Evolutionary conservation across 1,140 invertebrate species (phyloP), one percentile per base, ranked within the genome.

Genomic region (Epicauta chinensis): DNA sequence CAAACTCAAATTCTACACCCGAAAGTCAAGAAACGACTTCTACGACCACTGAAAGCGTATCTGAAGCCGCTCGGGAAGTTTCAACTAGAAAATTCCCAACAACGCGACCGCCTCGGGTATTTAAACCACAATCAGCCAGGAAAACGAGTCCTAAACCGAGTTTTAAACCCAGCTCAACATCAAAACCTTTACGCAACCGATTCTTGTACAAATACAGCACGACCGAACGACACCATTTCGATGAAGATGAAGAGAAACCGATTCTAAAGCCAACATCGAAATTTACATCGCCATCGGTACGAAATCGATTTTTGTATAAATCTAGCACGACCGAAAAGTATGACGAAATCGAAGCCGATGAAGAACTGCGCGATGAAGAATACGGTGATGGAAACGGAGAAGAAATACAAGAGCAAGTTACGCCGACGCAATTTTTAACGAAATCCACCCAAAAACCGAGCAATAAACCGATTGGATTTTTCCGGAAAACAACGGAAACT

Each of bases 351-450:
- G 68, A 72, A 53, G 72, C 7, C 7, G 23, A 23, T 23, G 23
- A 23, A 7, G 7, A 23, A 23, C 23, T 23, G 4, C 4, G 7
- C 4, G 71, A 71, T 39, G 65, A 67, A 37, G 64, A 67, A 53
- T 67, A 68, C 47, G 65, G 69, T n/a, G 68, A 73, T 35, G 60
- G 63, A 55, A 65, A 63, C 7, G 62, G 66, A 48, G 65, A 51
- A 31, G 37, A 7, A 42, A 51, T 9, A 16, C 6, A 34, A 50
- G 32, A 36, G 3, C 34, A 45, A 17, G 10, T 17, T 51, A 44
- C 17, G 23, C 50, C 39, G 13, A 30, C 16, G n/a, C 29, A n/a
- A 52, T 13, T 17, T 16, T 32, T 32, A 34, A 2, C 7, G 7
- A 23, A 23, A 23, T 7, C 23, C 4, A 2, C 23, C 23, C 17